Percentiles rank a stretch among this genome's conserved stretches.
Conservation (phyloP, 2,113 vertebrate species). For the Mesembrinibis cayennensis region DNA sequence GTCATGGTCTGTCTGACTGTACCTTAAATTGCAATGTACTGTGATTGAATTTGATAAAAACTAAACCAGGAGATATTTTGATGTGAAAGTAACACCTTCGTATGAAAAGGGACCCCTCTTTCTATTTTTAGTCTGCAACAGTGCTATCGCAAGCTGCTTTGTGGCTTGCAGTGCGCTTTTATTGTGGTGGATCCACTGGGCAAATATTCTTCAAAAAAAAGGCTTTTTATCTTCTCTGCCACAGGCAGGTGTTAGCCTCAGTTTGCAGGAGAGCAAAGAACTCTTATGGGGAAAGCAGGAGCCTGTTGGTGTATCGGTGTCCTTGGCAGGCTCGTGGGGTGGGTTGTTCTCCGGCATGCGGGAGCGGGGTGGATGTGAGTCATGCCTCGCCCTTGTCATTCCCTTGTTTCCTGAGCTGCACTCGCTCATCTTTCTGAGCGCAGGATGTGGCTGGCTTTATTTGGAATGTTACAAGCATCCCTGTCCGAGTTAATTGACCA, state of each 20-base stretch:
- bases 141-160: not conserved
- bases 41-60: not conserved
- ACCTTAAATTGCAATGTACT: not conserved
- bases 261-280: not conserved
- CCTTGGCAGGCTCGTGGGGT: not conserved
- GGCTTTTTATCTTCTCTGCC: not conserved
- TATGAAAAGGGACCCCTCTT: not conserved
- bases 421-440: not conserved
- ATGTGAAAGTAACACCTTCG: not conserved
- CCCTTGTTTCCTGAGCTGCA: not conserved
- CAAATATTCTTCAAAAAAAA: not conserved
- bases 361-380: not conserved
- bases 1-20: not conserved
- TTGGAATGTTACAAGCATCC: slow-evolving; percentile 61
- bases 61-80: not conserved
- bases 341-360: not conserved
- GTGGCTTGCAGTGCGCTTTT: not conserved
- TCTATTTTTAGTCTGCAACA: not conserved
- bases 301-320: not conserved
- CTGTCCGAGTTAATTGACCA: slow-evolving; percentile 68
- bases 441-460: slow-evolving; percentile 62
- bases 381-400: slow-evolving; percentile 36
- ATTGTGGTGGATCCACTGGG: not conserved
- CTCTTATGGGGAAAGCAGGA: not conserved
- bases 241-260: not conserved